These are phyloP conservation scores for Luidia sarsii DNA, from an alignment of 53 echinoderm and acorn worm genomes.

Conservation along the genomic window DNA sequence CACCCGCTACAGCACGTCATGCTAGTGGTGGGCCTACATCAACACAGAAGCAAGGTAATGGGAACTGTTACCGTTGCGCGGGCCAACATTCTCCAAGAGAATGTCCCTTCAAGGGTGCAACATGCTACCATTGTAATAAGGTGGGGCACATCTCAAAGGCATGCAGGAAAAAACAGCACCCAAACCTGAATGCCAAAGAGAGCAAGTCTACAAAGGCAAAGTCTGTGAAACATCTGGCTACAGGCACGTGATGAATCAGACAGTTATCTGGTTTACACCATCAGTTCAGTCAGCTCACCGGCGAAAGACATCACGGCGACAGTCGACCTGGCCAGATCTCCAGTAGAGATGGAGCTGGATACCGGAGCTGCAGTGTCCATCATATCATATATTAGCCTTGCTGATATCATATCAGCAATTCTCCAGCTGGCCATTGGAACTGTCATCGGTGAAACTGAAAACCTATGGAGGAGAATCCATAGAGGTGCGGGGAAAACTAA, in stretches of 20 bases:
- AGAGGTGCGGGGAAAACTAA: not conserved
- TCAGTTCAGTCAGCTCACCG: not conserved
- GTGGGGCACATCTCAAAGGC: conserved; percentile 62
- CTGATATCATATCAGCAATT: not conserved
- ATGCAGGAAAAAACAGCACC: conserved; percentile 36
- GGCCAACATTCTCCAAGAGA: not conserved
- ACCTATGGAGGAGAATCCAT: conserved; percentile 23
- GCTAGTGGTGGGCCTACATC: not conserved
- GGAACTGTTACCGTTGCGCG: conserved; percentile 10
- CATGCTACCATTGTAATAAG: conserved; percentile 38
- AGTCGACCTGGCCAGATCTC: not conserved
- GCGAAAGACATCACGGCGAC: not conserved
- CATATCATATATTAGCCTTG: conserved; percentile 18
- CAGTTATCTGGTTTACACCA: conserved; percentile 19
- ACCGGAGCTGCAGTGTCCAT: conserved; percentile 51
- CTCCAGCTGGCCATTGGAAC: conserved; percentile 5
- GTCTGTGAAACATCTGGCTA: not conserved
- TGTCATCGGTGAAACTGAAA: conserved; percentile 23
- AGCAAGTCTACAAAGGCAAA: too few species aligned
- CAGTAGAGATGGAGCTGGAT: conserved; percentile 52
- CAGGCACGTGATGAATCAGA: not conserved
- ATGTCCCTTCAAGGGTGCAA: conserved; percentile 4
- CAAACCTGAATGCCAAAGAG: too few species aligned
- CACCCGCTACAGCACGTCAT: not conserved
- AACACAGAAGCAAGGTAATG: not conserved